Evolutionary conservation across 2,797 vertebrate genomes (phyloP).

Genomic region (Coregonus ussuriensis): DNA sequence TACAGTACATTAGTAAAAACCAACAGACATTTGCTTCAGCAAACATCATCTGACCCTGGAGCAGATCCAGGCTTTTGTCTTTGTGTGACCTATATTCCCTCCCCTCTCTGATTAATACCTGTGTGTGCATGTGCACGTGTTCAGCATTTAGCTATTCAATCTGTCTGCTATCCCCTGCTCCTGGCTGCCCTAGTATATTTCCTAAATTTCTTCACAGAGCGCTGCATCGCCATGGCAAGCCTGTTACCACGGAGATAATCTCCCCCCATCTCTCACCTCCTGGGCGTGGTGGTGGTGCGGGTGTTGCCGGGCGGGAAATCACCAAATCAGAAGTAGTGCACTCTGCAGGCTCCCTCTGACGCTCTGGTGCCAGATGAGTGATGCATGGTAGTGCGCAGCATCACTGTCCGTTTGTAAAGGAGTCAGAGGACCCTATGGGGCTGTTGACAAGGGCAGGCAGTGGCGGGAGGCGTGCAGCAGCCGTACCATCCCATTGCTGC

Average conservation of each 20-base stretch:
- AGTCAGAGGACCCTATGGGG: too few relatives aligned
- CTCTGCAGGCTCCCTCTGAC: neutral
- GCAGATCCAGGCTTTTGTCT: neutral
- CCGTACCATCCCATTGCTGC: too few relatives aligned
- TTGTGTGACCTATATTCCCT: neutral
- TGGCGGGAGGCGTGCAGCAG: too few relatives aligned
- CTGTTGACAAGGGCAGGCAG: too few relatives aligned
- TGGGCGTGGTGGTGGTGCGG: neutral
- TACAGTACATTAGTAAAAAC: neutral
- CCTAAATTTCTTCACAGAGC: slow-evolving; percentile 1
- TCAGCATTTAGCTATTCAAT: slow-evolving; percentile 6
- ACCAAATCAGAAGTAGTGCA: neutral
- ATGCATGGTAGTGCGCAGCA: too few relatives aligned
- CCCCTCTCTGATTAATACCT: slow-evolving; percentile 5
- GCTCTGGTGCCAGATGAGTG: too few relatives aligned
- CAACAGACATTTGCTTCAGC: neutral
- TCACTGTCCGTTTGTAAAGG: too few relatives aligned
- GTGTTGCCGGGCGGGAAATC: neutral
- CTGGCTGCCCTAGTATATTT: neutral
- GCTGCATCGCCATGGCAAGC: neutral
- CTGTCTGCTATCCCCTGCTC: neutral
- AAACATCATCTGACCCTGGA: neutral
- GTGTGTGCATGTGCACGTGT: neutral
- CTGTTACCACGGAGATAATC: slow-evolving; percentile 48
- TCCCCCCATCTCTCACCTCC: neutral